Evolutionary conservation across 1,140 invertebrate species (phyloP), one percentile per base, ranked within the genome.

Genomic region (Scaptodrosophila lebanonensis): DNA sequence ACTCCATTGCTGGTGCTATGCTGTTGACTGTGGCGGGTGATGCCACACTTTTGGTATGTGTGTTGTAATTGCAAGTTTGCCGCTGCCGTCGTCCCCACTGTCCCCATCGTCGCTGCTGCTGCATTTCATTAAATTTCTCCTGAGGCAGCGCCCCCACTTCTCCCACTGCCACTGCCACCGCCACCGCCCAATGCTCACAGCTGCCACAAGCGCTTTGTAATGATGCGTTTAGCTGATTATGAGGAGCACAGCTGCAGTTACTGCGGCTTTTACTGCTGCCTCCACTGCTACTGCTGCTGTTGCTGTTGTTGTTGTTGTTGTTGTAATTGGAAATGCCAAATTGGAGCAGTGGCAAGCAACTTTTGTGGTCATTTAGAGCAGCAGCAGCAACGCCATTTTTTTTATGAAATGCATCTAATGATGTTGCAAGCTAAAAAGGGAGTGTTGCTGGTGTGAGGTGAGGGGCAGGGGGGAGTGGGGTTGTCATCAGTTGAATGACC

Each of bases 141-240:
- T 29, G 20, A 63, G 48, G 64, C 53, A 43, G 29, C 18, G n/a
- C 2, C 3, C 22, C 22, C 22, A 25, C 22, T 4, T 4, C 22
- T 4, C 3, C 22, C 3, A 25, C 22, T 4, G 8, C 22, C 3
- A 25, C 22, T 25, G 3, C 22, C 8, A 25, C 22, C 8, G 8
- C 22, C 8, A 4, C n/a, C n/a, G n/a, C n/a, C n/a, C n/a, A n/a
- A n/a, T n/a, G n/a, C n/a, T n/a, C 18, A 7, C 9, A 17, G 15
- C 22, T 29, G 17, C 17, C 35, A n/a, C 39, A 22, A 25, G 39
- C 20, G 48, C 45, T 50, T 58, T 43, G 51, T 79, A 79, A 82
- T 82, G 65, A 73, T 79, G 75, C 73, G 66, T 79, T 79, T 79
- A 82, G 75, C 48, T 65, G 75, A 79, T 79, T 79, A 69, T 73